phyloP scores from a whole-genome alignment of 2,797 vertebrate genomes.

The Melopsittacus undulatus region DNA sequence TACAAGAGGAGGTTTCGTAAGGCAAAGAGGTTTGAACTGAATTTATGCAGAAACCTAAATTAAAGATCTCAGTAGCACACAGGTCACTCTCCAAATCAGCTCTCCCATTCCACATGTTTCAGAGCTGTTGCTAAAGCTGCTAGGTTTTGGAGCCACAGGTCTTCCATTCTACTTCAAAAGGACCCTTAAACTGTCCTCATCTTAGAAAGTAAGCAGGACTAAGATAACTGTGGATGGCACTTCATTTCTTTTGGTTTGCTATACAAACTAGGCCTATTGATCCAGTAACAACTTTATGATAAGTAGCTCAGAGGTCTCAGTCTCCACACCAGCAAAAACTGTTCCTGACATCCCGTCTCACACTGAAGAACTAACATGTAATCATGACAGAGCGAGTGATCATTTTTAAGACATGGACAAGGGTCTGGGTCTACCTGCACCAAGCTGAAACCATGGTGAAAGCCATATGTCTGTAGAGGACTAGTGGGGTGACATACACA shows the following conservation, averaged over 20 bases:
- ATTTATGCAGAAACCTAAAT: constrained; percentile 9
- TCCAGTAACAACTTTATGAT: not conserved
- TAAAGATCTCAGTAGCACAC: constrained; percentile 7
- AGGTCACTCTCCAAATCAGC: not conserved
- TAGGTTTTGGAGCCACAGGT: not conserved
- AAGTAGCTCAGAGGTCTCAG: not conserved
- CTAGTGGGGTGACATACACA: not conserved
- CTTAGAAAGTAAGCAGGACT: not conserved
- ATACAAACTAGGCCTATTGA: fast-evolving
- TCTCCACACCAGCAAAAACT: not conserved
- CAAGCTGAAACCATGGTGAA: not conserved
- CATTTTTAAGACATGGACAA: not conserved
- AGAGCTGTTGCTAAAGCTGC: not conserved
- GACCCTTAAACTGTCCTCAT: not conserved
- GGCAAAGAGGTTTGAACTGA: not conserved
- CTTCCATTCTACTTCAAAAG: not conserved
- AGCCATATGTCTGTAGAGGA: not conserved
- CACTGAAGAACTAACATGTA: fast-evolving
- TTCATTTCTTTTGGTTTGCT: not conserved
- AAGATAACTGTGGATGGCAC: not conserved
- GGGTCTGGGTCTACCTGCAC: not conserved
- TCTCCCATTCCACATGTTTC: not conserved
- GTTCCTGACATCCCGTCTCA: not conserved
- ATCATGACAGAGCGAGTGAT: not conserved
- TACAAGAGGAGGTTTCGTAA: not conserved